Conservation (phyloP, 2,888 invertebrate genomes). For the Marasmarcha lunaedactyla region DNA sequence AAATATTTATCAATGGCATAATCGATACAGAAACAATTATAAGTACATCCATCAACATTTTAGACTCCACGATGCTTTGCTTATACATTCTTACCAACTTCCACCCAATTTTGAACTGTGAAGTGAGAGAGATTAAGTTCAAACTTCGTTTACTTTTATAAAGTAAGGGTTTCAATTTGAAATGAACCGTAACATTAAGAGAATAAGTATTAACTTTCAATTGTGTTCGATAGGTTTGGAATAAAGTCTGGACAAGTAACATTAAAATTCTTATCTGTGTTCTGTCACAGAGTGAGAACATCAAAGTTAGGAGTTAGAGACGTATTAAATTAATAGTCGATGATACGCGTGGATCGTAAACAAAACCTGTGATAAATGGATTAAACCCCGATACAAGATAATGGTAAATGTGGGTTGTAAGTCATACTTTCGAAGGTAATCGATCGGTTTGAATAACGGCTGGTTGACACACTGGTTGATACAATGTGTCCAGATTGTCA, state of each 20-base stretch:
- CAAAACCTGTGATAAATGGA: constrained; percentile 70
- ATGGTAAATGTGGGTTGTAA: constrained; percentile 58
- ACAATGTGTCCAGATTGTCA: too few relatives aligned
- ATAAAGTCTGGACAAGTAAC: constrained; percentile 53
- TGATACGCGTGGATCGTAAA: constrained; percentile 68
- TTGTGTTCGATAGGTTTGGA: constrained; percentile 17
- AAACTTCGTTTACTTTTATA: constrained; percentile 19
- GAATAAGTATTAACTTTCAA: too few relatives aligned
- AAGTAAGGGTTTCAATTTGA: too few relatives aligned
- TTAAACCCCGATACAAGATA: constrained; percentile 62
- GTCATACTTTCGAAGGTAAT: constrained; percentile 53
- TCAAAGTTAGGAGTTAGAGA: constrained; percentile 68
- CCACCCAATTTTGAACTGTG: constrained; percentile 26
- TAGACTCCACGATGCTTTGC: constrained; percentile 40
- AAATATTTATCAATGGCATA: constrained; percentile 71
- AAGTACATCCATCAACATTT: constrained; percentile 68
- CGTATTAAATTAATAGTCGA: constrained; percentile 68
- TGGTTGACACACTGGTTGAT: constrained; percentile 34
- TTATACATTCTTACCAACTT: constrained; percentile 25
- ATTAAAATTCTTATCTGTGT: constrained; percentile 68
- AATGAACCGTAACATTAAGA: too few relatives aligned
- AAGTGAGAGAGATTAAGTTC: constrained; percentile 22
- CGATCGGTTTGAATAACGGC: constrained; percentile 10
- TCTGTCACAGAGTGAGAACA: constrained; percentile 68
- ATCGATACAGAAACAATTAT: constrained; percentile 71